Percentiles rank a stretch among this genome's conserved stretches.
Conservation (phyloP, 2,797 vertebrate species). For the Lacerta viridis region DNA sequence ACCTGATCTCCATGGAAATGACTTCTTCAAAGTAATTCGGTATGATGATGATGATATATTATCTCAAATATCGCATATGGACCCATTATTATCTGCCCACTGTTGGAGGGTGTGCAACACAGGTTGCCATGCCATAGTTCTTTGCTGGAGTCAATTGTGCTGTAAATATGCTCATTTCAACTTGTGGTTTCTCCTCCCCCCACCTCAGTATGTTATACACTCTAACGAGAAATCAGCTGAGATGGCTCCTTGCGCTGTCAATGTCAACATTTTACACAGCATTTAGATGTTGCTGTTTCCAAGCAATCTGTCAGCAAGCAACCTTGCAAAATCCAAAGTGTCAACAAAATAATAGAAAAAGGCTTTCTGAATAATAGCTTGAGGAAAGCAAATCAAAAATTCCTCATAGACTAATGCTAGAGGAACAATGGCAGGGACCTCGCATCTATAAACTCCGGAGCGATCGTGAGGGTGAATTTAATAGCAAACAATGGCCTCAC, state of each 20-base stretch:
- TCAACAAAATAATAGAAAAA: conserved; percentile 12
- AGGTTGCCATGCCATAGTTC: neutral
- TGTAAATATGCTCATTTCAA: neutral
- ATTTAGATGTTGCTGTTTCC: conserved; percentile 25
- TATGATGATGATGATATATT: neutral
- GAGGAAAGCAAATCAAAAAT: conserved; percentile 30
- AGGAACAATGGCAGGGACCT: neutral
- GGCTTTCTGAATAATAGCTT: conserved; percentile 22
- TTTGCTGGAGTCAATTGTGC: neutral
- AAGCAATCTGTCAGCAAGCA: conserved; percentile 38
- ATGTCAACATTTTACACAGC: fast-evolving
- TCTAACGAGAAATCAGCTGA: fast-evolving
- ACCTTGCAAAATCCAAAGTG: conserved; percentile 7
- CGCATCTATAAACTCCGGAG: neutral
- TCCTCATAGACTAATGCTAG: neutral
- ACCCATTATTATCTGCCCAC: neutral
- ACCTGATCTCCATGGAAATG: neutral
- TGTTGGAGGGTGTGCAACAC: neutral
- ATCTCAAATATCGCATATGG: neutral
- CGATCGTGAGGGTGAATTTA: neutral
- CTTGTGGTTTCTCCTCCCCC: neutral
- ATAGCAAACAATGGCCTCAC: neutral
- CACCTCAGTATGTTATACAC: neutral
- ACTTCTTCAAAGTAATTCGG: neutral
- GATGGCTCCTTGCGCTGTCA: neutral